Percentiles rank a stretch among this genome's conserved stretches.
phyloP scores from a whole-genome alignment of 2,113 vertebrate species.

The Sturnus vulgaris region DNA sequence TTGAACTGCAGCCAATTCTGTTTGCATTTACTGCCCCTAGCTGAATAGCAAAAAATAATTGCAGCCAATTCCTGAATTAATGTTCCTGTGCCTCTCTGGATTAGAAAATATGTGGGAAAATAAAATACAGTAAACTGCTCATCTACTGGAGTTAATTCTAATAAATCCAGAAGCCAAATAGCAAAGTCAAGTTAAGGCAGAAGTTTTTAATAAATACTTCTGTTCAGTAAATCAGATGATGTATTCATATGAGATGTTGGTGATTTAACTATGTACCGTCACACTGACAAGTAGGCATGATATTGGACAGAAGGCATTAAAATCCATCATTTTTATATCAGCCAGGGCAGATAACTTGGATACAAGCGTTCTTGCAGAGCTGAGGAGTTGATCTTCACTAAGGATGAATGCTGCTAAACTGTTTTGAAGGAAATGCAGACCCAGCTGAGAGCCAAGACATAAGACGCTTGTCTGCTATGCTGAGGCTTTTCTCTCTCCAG shows the following conservation, averaged over 20 bases:
- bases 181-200: conserved; percentile 6
- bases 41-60: conserved; percentile 53
- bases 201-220: conserved; percentile 32
- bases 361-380: not conserved
- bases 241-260: conserved; percentile 20
- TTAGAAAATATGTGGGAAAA: conserved; percentile 50
- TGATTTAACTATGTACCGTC: conserved; percentile 13
- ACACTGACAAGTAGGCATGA: conserved; percentile 29
- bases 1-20: conserved; percentile 28
- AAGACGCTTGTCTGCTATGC: fast-evolving
- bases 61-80: conserved; percentile 49
- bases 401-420: conserved; percentile 16
- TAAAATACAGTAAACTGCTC: conserved; percentile 37
- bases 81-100: conserved; percentile 21
- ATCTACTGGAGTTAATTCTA: conserved; percentile 45
- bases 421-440: not conserved
- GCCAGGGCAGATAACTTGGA: conserved; percentile 23
- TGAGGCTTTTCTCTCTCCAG: not conserved
- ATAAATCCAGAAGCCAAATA: conserved; percentile 30
- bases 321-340: conserved; percentile 44
- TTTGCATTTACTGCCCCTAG: conserved; percentile 41
- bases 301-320: conserved; percentile 44
- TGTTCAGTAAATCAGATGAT: conserved; percentile 45
- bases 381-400: conserved; percentile 15
- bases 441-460: not conserved